A percentile compares a stretch with the other conserved stretches of the same genome.
These are phyloP conservation scores for Cyanoderma ruficeps DNA, from an alignment of 2,113 vertebrate genomes.

Conservation along the genomic window DNA sequence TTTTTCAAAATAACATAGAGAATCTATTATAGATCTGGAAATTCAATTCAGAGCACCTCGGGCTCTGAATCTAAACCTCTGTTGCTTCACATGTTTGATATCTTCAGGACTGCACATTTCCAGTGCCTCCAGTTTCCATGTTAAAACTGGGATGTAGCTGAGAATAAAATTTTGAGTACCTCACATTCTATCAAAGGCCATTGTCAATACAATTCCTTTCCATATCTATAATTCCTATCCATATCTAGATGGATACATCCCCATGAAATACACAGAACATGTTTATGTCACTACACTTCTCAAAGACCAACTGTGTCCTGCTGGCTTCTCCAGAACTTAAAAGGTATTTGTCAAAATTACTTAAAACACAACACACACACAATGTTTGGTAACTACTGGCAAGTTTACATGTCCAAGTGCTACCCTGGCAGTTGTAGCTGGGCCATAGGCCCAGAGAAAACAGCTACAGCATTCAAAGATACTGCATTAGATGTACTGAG, in stretches of 20 bases:
- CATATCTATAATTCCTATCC: no score
- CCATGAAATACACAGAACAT: neutral
- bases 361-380: neutral
- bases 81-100: neutral
- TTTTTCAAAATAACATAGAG: neutral
- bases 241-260: neutral
- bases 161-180: neutral
- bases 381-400: neutral
- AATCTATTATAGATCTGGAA: neutral
- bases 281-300: neutral
- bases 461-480: neutral
- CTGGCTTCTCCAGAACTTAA: neutral
- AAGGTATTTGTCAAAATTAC: neutral
- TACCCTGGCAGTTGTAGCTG: neutral
- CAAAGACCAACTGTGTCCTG: neutral
- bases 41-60: neutral
- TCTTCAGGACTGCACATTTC: neutral
- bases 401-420: neutral
- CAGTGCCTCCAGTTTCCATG: neutral
- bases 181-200: fast-evolving
- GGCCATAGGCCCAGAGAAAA: neutral
- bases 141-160: neutral
- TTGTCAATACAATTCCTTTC: neutral
- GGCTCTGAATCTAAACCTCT: neutral
- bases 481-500: neutral